Evolutionary conservation across 1,140 invertebrate species (phyloP).

Genomic region (Steinernema feltiae): DNA sequence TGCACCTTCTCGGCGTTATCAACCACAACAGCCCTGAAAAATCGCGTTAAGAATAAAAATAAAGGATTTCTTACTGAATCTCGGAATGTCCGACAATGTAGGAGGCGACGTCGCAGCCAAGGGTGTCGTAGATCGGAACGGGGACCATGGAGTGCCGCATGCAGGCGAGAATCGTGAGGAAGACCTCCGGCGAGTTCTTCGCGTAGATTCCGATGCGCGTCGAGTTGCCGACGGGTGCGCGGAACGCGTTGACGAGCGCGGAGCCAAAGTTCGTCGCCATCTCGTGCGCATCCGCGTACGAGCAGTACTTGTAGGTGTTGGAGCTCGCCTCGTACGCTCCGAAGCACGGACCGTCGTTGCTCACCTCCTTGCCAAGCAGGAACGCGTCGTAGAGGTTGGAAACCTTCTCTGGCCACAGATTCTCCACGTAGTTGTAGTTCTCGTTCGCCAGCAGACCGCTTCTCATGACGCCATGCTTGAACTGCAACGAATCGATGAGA

Average conservation of each 20-base stretch:
- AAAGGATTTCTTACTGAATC: background rate
- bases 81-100: background rate
- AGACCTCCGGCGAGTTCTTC: constrained; percentile 1
- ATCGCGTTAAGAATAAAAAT: background rate
- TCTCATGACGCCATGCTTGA: background rate
- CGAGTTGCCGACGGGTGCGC: background rate
- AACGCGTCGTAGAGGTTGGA: background rate
- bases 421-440: background rate
- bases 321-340: background rate
- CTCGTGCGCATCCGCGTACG: background rate
- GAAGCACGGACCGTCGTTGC: background rate
- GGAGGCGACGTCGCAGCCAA: background rate
- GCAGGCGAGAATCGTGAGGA: background rate
- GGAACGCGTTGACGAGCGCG: background rate
- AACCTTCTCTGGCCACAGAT: background rate
- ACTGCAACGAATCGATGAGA: background rate
- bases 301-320: background rate
- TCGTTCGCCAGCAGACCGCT: background rate
- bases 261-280: background rate
- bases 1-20: constrained; percentile 17
- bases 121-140: background rate
- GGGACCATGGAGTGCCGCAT: background rate
- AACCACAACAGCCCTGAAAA: constrained; percentile 8
- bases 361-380: background rate
- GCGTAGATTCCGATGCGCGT: constrained; percentile 2